Evolutionary conservation across 2,113 vertebrate genomes (phyloP), one percentile per base, ranked within the genome.

Genomic region (Hoplias malabaricus): DNA sequence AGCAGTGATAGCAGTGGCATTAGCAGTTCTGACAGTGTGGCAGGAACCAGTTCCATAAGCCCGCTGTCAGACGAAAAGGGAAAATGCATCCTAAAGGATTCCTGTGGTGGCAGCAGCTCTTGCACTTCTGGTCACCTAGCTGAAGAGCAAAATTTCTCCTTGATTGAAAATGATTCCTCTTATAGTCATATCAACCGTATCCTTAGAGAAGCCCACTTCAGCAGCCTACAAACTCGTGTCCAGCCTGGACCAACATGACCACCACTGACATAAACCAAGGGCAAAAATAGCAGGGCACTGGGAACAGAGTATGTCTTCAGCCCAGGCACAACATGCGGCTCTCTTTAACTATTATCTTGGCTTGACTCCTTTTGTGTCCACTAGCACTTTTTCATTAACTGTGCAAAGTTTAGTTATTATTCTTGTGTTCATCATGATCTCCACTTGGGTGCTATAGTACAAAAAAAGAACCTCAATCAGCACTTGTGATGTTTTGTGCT

Each of bases 141-240:
- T 21, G 82, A 84, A 54, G 86, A 89, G 73, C 83, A 82, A 0
- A 84, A 87, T 54, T 84, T 88, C 70, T 85, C 85, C 40, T 83
- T 84, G 78, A 79, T 82, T 89, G 88, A 90, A 84, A 82, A 84
- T 14, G 84, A 89, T 31, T 16, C 81, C 75, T 87, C 87, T 16
- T 93, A 93, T 40, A 76, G 90, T 90, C 88, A 92, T 91, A 98
- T 99, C 92, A 99, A 99, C 92, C 95, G 95, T 92, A 94, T 98
- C 89, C 91, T 99, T 92, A 94, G 93, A 90, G 98, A 99, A 89
- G 98, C 98, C 36, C 97, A 99, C 86, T 99, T 99, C 75, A 96
- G 94, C 84, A 98, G 98, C 91, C 89, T 99, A 84, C 96, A 96
- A 92, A 96, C 91, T 86, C 95, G 95, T 78, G 93, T 92, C 63